A percentile compares a stretch with the other conserved stretches of the same genome.
Conservation (phyloP, 2,888 invertebrate genomes). For the Chalcosyrphus nemorum region DNA sequence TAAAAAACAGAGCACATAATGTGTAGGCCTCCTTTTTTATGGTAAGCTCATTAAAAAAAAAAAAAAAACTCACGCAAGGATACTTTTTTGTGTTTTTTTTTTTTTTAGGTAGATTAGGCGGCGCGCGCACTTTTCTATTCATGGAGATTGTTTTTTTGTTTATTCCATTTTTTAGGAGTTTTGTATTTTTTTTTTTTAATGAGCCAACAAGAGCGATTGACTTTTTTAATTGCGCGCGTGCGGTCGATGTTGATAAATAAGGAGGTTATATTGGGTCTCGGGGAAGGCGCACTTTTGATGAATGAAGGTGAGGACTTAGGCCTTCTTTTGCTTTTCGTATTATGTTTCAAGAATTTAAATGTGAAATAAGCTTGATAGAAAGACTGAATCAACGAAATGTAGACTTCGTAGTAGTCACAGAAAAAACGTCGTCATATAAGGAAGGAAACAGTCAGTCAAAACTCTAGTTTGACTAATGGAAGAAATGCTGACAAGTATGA, state of each 20-base stretch:
- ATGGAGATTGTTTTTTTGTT: slow-evolving; percentile 16
- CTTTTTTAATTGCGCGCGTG: slow-evolving; percentile 41
- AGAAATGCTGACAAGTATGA: too few relatives aligned
- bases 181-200: slow-evolving; percentile 32
- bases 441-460: too few relatives aligned
- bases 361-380: too few relatives aligned
- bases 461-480: too few relatives aligned
- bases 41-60: slow-evolving; percentile 43
- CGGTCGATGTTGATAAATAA: slow-evolving; percentile 8
- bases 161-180: slow-evolving; percentile 10
- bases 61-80: slow-evolving; percentile 10
- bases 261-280: neutral
- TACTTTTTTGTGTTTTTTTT: slow-evolving; percentile 8
- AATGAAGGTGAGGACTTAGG: neutral
- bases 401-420: too few relatives aligned
- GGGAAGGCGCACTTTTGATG: neutral
- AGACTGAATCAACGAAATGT: too few relatives aligned
- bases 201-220: slow-evolving; percentile 30
- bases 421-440: too few relatives aligned
- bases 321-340: neutral
- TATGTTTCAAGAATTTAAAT: too few relatives aligned
- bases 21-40: slow-evolving; percentile 37
- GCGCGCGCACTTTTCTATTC: slow-evolving; percentile 42
- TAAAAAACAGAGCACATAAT: slow-evolving; percentile 10
- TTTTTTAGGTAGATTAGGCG: slow-evolving; percentile 37